phyloP scores from a whole-genome alignment of 2,113 vertebrate genomes.

The Cyanoliseus patagonus region DNA sequence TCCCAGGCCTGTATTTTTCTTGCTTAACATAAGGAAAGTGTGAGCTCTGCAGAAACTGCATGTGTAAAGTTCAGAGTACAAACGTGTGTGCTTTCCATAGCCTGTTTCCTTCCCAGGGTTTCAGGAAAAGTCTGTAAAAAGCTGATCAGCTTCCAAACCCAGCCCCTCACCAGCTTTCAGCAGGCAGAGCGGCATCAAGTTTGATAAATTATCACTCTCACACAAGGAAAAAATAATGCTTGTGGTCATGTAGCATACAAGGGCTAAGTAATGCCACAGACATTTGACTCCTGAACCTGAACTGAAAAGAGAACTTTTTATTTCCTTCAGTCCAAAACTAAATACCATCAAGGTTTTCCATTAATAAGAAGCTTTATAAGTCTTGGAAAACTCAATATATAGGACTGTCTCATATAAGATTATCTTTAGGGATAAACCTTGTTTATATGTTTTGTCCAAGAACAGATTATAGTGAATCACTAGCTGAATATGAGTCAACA shows the following conservation, averaged over 20 bases:
- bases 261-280: neutral
- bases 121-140: neutral
- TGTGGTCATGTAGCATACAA: neutral
- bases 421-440: conserved; percentile 43
- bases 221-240: neutral
- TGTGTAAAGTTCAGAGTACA: neutral
- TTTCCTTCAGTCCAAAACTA: neutral
- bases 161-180: neutral
- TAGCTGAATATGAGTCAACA: conserved; percentile 19
- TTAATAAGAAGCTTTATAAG: neutral
- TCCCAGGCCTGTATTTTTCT: neutral
- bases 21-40: neutral
- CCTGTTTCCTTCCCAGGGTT: neutral
- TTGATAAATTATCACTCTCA: neutral
- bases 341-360: neutral
- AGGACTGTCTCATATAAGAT: conserved; percentile 10
- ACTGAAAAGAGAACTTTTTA: neutral
- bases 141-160: neutral
- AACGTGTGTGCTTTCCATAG: neutral
- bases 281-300: neutral
- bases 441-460: conserved; percentile 49
- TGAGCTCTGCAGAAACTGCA: neutral
- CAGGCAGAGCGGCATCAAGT: neutral
- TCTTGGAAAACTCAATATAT: neutral
- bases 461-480: conserved; percentile 45